Conservation (phyloP, 1,140 invertebrate genomes). For the Ceratina australensis region DNA sequence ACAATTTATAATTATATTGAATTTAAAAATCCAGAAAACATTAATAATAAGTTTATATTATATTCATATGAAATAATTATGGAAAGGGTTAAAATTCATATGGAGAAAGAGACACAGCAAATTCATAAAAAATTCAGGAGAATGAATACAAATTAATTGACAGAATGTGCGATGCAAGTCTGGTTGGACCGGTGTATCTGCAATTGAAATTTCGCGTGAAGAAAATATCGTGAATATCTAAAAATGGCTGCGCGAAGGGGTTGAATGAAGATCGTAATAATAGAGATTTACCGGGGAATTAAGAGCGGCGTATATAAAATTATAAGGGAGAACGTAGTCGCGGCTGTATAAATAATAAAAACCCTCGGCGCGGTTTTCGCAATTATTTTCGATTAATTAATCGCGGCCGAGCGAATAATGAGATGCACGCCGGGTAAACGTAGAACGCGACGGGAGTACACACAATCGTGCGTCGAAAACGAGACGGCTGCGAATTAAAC, state of each 20-base stretch:
- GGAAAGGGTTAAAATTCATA: conserved; percentile 26
- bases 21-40: too few species aligned
- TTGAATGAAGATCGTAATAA: not conserved
- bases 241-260: conserved; percentile 1
- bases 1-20: too few species aligned
- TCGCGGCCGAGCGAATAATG: not conserved
- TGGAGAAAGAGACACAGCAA: not conserved
- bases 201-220: conserved; percentile 67
- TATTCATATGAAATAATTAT: too few species aligned
- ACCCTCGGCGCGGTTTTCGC: not conserved
- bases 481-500: not conserved
- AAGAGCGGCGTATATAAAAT: conserved; percentile 8
- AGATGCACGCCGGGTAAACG: not conserved
- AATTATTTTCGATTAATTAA: conserved; percentile 11
- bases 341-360: too few species aligned
- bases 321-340: not conserved
- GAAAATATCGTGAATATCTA: conserved; percentile 21
- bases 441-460: not conserved
- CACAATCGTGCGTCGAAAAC: not conserved
- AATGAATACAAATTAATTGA: conserved; percentile 72
- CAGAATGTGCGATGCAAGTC: conserved; percentile 58
- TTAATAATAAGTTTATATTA: too few species aligned
- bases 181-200: too few species aligned
- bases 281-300: conserved; percentile 15
- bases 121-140: too few species aligned